A percentile compares a stretch with the other conserved stretches of the same genome.
Evolutionary conservation across 2,113 vertebrate genomes (phyloP).

Genomic region (Bubo bubo): DNA sequence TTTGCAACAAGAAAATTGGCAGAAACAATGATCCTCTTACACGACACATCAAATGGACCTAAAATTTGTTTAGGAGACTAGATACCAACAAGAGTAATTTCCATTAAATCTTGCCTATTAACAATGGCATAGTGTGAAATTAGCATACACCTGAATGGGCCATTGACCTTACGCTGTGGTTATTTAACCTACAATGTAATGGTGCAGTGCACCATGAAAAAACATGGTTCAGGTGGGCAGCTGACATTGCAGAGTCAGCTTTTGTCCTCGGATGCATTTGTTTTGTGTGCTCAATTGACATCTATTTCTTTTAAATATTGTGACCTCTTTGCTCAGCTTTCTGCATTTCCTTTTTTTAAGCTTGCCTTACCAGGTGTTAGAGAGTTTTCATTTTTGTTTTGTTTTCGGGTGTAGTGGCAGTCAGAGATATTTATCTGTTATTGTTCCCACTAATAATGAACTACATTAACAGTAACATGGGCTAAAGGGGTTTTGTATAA

Average conservation of each 20-base stretch:
- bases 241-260: not conserved
- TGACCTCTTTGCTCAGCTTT: not conserved
- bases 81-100: not conserved
- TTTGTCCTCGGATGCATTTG: not conserved
- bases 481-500: not conserved
- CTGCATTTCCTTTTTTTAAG: not conserved
- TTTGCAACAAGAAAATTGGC: not conserved
- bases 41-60: not conserved
- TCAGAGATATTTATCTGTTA: not conserved
- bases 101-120: not conserved
- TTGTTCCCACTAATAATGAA: not conserved
- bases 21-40: not conserved
- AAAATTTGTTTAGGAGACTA: not conserved
- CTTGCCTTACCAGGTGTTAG: not conserved
- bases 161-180: not conserved
- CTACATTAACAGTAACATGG: not conserved
- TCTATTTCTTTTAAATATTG: not conserved
- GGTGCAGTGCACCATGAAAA: not conserved
- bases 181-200: not conserved
- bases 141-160: not conserved
- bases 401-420: not conserved
- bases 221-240: not conserved
- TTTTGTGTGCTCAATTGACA: not conserved
- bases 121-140: not conserved
- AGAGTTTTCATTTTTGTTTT: not conserved